phyloP scores from a whole-genome alignment of 2,113 vertebrate genomes.

The Lates calcarifer region DNA sequence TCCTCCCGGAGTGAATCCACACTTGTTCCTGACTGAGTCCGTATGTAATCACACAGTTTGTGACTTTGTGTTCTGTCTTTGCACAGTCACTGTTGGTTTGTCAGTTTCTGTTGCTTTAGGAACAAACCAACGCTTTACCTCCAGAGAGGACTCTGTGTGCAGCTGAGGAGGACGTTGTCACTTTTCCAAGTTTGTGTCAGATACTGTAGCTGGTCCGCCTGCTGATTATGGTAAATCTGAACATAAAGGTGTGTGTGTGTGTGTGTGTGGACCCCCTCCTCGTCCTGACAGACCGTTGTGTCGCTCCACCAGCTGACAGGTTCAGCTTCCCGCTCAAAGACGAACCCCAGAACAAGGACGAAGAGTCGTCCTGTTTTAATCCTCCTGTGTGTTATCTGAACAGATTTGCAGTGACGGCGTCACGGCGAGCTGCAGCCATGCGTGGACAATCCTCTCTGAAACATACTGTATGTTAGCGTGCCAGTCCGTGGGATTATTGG shows the following conservation, averaged over 20 bases:
- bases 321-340: slow-evolving; percentile 53
- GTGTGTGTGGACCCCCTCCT: slow-evolving; percentile 45
- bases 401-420: slow-evolving; percentile 43
- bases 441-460: slow-evolving; percentile 33
- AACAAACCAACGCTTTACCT: no score
- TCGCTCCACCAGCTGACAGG: slow-evolving; percentile 61
- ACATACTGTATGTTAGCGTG: background rate
- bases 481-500: slow-evolving; percentile 39
- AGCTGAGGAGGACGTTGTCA: no score
- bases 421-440: slow-evolving; percentile 50
- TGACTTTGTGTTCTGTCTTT: no score
- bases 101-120: no score
- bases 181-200: background rate
- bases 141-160: no score
- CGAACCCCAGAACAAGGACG: slow-evolving; percentile 58
- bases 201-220: background rate
- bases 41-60: no score
- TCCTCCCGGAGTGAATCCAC: no score
- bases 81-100: no score
- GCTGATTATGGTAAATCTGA: background rate
- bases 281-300: slow-evolving; percentile 34
- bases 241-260: slow-evolving; percentile 8
- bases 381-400: slow-evolving; percentile 29
- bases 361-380: slow-evolving; percentile 35
- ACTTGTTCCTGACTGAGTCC: no score